Evolutionary conservation across 2,888 invertebrate species (phyloP), one percentile per base, ranked within the genome.

Genomic region (Cephus rjabovi): DNA sequence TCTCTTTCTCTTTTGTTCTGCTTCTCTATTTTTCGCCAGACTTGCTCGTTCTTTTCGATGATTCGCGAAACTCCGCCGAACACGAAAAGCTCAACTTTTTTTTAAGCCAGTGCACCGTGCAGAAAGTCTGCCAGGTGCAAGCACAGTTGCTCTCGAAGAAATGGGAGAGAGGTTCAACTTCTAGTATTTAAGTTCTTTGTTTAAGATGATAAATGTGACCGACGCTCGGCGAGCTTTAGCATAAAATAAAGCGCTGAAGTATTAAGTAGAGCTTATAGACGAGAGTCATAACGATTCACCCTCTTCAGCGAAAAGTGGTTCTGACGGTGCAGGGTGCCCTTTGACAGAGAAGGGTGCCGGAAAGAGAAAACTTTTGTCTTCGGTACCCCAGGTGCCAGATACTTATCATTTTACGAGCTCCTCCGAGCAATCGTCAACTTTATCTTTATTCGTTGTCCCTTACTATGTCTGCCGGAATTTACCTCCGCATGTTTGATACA

Each of bases 201-300:
- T 56, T 84, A 77, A 79, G 82, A 85, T 86, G 86, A 86, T 87
- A 86, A 86, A 86, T 87, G 87, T 81, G 81, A 79, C 79, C 80
- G 79, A 79, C 84, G 80, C 79, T 68, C 80, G 75, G 79, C 83
- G 81, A 81, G 82, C 82, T 83, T 82, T 78, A 81, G 86, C 83
- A 83, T 86, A 86, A 87, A 86, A 85, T 86, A 87, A 85, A 87
- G 85, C 83, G 81, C 82, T 79, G 83, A 88, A 88, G 86, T 87
- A 88, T 87, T 87, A 86, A 88, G 88, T 86, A 86, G 86, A 86
- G 84, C 85, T 86, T 87, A 85, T 82, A 79, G 83, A 82, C 82
- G 82, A 75, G 81, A 86, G 86, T 87, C 87, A 86, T 86, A 87
- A 87, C 86, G 87, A 89, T 88, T 89, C 87, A 89, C 86, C 87